phyloP scores from a whole-genome alignment of 64 coral and sea anemone species.

The Actinia equina region DNA sequence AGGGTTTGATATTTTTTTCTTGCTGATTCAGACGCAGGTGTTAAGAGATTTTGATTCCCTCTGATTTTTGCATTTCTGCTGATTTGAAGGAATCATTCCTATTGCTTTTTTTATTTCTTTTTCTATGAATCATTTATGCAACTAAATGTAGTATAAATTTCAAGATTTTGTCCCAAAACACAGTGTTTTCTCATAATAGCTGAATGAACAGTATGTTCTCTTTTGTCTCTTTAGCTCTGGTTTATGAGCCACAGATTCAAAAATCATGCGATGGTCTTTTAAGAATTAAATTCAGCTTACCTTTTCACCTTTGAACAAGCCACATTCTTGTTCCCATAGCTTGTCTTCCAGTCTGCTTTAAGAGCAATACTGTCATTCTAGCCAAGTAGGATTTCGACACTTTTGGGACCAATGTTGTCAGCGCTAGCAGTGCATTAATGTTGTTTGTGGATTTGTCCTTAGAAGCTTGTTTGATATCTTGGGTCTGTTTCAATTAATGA shows the following conservation, averaged over 20 bases:
- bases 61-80: neutral
- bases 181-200: neutral
- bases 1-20: neutral
- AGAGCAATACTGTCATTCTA: neutral
- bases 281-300: neutral
- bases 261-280: neutral
- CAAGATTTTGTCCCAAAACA: neutral
- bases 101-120: neutral
- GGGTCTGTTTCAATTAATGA: conserved; percentile 13
- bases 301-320: neutral
- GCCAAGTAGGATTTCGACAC: neutral
- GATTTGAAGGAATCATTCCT: neutral
- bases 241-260: neutral
- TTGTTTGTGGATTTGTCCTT: neutral
- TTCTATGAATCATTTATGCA: conserved; percentile 9
- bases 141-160: neutral
- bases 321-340: no score
- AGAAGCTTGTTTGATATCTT: conserved; percentile 12
- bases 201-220: neutral
- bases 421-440: neutral
- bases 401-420: neutral
- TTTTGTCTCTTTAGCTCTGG: neutral
- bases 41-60: neutral
- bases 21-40: neutral
- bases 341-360: neutral